A percentile compares a stretch with the other conserved stretches of the same genome.
These are phyloP conservation scores for Cephalopterus ornatus DNA, from an alignment of 2,113 vertebrate species.

Conservation along the genomic window DNA sequence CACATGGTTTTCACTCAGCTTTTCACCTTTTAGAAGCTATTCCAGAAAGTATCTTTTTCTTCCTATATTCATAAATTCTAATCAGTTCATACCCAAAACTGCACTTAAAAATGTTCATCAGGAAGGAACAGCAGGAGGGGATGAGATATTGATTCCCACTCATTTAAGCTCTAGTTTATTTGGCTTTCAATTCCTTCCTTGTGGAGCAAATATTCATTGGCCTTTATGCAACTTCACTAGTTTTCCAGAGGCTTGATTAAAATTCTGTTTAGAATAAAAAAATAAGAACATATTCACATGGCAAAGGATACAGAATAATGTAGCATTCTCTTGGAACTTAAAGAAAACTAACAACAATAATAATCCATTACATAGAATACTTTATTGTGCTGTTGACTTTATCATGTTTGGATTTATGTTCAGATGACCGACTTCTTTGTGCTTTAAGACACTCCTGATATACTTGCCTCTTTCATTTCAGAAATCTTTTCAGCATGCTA, in stretches of 20 bases:
- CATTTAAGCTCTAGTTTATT: conserved; percentile 17
- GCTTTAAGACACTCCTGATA: conserved; percentile 13
- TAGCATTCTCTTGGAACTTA: neutral
- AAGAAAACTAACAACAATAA: conserved; percentile 15
- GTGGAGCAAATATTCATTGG: neutral
- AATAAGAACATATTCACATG: neutral
- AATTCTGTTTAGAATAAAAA: neutral
- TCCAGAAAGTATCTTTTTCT: neutral
- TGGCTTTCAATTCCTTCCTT: neutral
- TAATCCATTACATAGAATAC: conserved; percentile 3
- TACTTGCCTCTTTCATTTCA: neutral
- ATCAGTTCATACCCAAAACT: neutral
- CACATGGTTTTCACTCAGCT: neutral
- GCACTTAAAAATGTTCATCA: conserved; percentile 10
- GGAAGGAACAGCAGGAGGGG: conserved; percentile 11
- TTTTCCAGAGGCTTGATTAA: conserved; percentile 34
- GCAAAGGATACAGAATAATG: neutral
- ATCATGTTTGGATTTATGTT: conserved; percentile 20
- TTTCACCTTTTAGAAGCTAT: neutral
- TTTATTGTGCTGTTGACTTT: conserved; percentile 11
- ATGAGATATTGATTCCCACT: conserved; percentile 21
- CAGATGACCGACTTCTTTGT: conserved; percentile 9
- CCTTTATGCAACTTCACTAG: neutral
- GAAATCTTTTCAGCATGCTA: neutral
- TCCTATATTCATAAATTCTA: neutral